A percentile compares a stretch with the other conserved stretches of the same genome.
Evolutionary conservation across 2,888 invertebrate genomes (phyloP).

Genomic region (Yponomeuta sedellus): DNA sequence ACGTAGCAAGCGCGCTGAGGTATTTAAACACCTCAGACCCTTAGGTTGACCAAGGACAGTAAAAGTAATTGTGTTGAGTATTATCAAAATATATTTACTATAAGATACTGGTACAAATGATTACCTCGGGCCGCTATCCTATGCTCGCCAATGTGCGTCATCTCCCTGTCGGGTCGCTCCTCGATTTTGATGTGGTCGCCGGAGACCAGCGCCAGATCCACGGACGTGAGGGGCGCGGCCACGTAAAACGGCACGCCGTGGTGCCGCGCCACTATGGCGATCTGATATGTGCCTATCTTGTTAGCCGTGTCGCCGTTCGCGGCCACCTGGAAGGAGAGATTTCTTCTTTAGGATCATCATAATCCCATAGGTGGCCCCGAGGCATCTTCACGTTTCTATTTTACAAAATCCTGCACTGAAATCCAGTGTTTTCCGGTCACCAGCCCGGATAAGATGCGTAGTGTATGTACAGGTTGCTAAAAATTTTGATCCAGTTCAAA

Average conservation of each 20-base stretch:
- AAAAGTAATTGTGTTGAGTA: no score
- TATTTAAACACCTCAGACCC: no score
- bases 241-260: slow-evolving; percentile 97
- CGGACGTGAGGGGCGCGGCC: slow-evolving; percentile 94
- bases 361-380: no score
- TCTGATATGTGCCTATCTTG: slow-evolving; percentile 98
- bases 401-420: background rate
- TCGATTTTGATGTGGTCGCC: slow-evolving; percentile 96
- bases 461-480: no score
- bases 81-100: background rate
- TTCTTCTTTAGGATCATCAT: no score
- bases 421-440: no score
- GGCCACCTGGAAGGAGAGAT: slow-evolving; percentile 77
- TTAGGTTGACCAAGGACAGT: no score
- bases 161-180: slow-evolving; percentile 92
- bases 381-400: no score
- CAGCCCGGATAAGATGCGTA: no score
- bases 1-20: no score
- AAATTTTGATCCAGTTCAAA: no score
- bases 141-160: slow-evolving; percentile 92
- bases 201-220: slow-evolving; percentile 85
- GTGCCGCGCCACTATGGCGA: slow-evolving; percentile 93
- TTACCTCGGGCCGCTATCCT: slow-evolving; percentile 91
- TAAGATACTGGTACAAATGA: background rate
- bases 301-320: slow-evolving; percentile 99